Evolutionary conservation across 1,140 invertebrate species (phyloP), one percentile per base, ranked within the genome.

Genomic region (Drosophila saltans): DNA sequence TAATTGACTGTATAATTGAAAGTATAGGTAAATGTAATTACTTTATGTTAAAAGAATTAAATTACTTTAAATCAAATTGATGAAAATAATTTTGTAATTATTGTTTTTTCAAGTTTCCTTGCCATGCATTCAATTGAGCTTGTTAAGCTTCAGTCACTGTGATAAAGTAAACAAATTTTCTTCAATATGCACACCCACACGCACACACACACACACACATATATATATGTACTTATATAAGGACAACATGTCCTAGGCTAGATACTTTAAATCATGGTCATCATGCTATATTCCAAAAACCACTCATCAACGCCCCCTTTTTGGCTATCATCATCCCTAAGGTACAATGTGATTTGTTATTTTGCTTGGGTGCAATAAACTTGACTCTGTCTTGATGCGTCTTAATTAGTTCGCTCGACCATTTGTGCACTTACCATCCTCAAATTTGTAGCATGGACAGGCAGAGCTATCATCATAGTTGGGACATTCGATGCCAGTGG

Each of bases 381-480:
- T 78, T 72, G 41, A 60, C 71, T 56, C 52, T 24, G 59, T 21
- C 45, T 52, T 64, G 78, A 67, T 84, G 80, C 74, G 68, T 78
- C 45, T 78, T 78, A 78, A 78, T 78, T 78, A 78, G 75, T 61
- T 63, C 69, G 63, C 41, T 69, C 52, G 66, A 26, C 73, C 77
- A 75, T 75, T 81, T 33, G 16, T 68, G 66, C 69, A 92, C 91
- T 91, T 93, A 94, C 94, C 97, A 93, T 97, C 97, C 92, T 97
- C 96, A 91, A 97, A 97, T 93, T 96, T 96, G 93, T 97, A 98
- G 92, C 97, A 98, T 0, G 97, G 96, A 93, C 97, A 98, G 76
- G 95, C 95, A 11, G 96, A 95, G 89, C 95, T 96, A 75, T 95
- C 94, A 75, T 94, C 93, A 78, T 95, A 94, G 77, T 94, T 95